Evolutionary conservation across 2,797 vertebrate genomes (phyloP), one percentile per base, ranked within the genome.

Genomic region (Ctenopoma kingsleyae): DNA sequence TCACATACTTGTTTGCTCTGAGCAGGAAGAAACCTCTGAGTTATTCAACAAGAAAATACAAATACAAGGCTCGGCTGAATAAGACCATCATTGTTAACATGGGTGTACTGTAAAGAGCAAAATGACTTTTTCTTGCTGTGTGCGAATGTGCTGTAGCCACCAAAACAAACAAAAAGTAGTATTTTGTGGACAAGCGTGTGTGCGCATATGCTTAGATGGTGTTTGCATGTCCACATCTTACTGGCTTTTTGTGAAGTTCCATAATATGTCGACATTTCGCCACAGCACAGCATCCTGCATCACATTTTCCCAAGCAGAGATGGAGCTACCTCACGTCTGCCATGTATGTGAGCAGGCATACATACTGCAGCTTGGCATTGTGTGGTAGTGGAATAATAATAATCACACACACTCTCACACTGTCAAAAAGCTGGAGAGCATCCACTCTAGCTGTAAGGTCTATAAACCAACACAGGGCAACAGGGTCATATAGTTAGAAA

Each of bases 291-390:
- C 22, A 11, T 76, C 30, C 71, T 2, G 62, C 87, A 73, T 92
- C 90, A 92, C 59, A 80, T 91, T 92, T 92, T 92, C 91, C 91
- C 85, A 57, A 59, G 49, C 55, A 41, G 79, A 84, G 53, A 84
- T 76, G 87, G 20, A 58, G 64, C 80, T 68, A 53, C 76, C 81
- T 85, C 78, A 83, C 11, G 83, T 87, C 88, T 87, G 83, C 79
- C 68, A 66, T 81, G 71, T 80, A 80, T 87, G 87, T 88, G 85
- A 85, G 81, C 77, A 58, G 78, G 81, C 86, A 87, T 85, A 84
- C 79, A 80, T 80, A 55, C 68, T 68, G 73, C 40, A 82, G 51
- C 53, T 80, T 71, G 80, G 80, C 80, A 77, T 74, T 51, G 65
- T 43, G 61, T 56, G 52, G 66, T 53, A 48, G 76, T 87, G 86